Evolutionary conservation across 2,113 vertebrate genomes (phyloP).

Genomic region (Genyomyrus donnyi): DNA sequence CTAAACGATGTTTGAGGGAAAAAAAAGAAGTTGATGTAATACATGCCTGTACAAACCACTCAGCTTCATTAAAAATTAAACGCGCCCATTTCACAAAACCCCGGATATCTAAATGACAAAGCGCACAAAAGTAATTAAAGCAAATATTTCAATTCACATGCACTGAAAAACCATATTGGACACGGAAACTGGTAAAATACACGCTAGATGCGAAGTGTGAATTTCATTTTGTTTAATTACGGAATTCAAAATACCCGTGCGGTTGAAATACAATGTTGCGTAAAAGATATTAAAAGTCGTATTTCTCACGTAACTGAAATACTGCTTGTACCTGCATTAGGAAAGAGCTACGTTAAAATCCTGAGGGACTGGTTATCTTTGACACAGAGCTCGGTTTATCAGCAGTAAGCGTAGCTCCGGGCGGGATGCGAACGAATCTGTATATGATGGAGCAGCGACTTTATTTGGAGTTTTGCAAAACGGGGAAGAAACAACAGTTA

Average conservation of each 20-base stretch:
- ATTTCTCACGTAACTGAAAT: not conserved
- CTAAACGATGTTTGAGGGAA: not conserved
- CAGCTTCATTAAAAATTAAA: not conserved
- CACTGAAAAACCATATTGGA: not conserved
- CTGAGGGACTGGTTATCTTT: not conserved
- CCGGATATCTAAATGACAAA: not conserved
- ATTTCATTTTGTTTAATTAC: slow-evolving; percentile 3
- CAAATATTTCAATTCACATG: not conserved
- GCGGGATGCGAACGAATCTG: not conserved
- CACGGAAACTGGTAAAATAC: not conserved
- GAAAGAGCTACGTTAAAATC: not conserved
- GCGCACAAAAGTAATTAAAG: slow-evolving; percentile 2
- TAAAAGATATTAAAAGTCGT: slow-evolving; percentile 3
- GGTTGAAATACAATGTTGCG: not conserved
- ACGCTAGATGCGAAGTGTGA: not conserved
- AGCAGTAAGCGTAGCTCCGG: not conserved
- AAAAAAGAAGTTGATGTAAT: not conserved
- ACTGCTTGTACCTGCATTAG: not conserved
- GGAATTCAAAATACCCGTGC: not conserved
- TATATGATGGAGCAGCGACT: not conserved
- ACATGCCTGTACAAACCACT: not conserved
- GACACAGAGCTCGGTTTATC: not conserved
- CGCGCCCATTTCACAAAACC: not conserved
- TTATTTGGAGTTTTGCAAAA: not conserved
- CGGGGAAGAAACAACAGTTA: not conserved